Base-by-base conservation (phyloP, 2,113 vertebrate genomes). In the Sinosuthora webbiana region DNA sequence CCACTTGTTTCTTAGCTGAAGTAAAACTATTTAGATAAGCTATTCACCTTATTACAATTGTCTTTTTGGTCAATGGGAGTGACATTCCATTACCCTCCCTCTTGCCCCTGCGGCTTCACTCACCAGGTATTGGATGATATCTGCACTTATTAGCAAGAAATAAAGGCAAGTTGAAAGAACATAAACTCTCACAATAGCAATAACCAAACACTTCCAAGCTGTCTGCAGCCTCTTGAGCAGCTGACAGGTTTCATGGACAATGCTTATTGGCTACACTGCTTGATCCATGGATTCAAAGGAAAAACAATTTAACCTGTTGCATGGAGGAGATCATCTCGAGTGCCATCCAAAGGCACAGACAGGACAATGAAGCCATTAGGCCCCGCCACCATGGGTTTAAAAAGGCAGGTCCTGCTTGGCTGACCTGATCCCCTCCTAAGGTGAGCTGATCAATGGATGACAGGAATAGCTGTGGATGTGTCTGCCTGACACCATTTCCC, bases 181-280 rank as follows among this genome's bases (percentile, higher is more conserved):
- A 45, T 2, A 18, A 57, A 80, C 30, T 67, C 68, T 30, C 28
- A 14, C 39, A n/a, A 24, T 11, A 71, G 81, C 87, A 94, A 30
- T 27, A 64, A 93, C 20, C 75, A 91, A 90, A 95, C 33, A 84
- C 28, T 87, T 92, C 12, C 13, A 63, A 89, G 82, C 89, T 97
- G 91, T 64, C 93, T 80, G 7, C 16, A 37, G 89, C 70, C 93
- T 90, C 83, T 22, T 24, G 80, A 95, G 67, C 42, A 94, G 92
- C 83, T 93, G 88, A 95, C 75, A 75, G 53, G 62, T 89, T 82
- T 97, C 93, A 97, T 70, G 44, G n/a, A 77, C 56, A 88, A 39
- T 9, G 21, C 35, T 69, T 64, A 47, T 49, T 71, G 63, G 45
- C 56, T 83, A 52, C n/a, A 14, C 37, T 25, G 56, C 79, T 93